Conservation (phyloP, 2,888 invertebrate species). For the Tetranychus piercei region DNA sequence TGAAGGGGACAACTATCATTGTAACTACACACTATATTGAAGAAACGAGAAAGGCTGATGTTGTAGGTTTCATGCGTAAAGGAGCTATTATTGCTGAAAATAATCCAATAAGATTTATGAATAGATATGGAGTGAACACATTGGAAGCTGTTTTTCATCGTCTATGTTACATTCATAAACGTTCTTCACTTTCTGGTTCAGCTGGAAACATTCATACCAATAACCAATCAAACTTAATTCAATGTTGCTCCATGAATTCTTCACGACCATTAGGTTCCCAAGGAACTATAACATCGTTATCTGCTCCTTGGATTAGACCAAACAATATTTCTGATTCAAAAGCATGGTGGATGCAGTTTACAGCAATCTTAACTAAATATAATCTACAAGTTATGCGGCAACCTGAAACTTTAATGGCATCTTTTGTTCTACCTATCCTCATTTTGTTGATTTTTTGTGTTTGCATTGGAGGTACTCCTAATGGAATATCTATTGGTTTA, state of each 20-base stretch:
- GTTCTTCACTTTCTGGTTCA: neutral
- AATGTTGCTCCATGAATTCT: neutral
- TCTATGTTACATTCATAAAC: constrained; percentile 5
- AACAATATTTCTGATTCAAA: neutral
- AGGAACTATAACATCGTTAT: neutral
- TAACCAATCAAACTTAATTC: neutral
- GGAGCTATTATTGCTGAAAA: constrained; percentile 7
- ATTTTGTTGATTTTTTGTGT: constrained; percentile 10
- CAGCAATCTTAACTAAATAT: neutral
- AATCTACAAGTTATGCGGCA: constrained; percentile 4
- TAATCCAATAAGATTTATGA: constrained; percentile 2
- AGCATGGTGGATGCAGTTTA: constrained; percentile 8
- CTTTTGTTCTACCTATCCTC: constrained; percentile 9
- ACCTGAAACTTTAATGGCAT: constrained; percentile 1
- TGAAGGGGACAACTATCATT: constrained; percentile 11
- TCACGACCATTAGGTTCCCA: neutral
- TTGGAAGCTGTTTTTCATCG: constrained; percentile 9
- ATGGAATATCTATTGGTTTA: neutral
- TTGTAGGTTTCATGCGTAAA: constrained; percentile 12
- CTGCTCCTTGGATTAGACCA: neutral
- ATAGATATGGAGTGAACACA: neutral
- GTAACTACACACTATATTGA: constrained; percentile 16
- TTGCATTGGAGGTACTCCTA: constrained; percentile 15
- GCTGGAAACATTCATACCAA: neutral
- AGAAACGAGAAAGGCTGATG: constrained; percentile 5